phyloP scores from a whole-genome alignment of 2,888 invertebrate genomes.

The Drosophila affinis region DNA sequence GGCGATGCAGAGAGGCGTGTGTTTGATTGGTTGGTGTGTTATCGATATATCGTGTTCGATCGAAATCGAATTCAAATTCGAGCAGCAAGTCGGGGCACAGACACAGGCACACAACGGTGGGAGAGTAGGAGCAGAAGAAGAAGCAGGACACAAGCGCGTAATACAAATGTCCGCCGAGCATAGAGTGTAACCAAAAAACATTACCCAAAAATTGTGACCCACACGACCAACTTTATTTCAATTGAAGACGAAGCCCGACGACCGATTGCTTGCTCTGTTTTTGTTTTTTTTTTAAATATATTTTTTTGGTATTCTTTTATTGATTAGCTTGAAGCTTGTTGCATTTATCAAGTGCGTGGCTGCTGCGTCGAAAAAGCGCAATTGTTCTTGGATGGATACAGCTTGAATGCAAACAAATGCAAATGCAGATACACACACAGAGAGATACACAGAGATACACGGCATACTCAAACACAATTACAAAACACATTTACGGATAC shows the following conservation, averaged over 20 bases:
- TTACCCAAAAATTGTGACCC: conserved; percentile 57
- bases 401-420: conserved; percentile 22
- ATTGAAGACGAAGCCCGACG: conserved; percentile 70
- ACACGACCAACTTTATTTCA: conserved; percentile 69
- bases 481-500: conserved; percentile 17
- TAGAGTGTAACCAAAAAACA: conserved; percentile 56
- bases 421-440: conserved; percentile 25
- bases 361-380: conserved; percentile 76
- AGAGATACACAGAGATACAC: conserved; percentile 41
- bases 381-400: conserved; percentile 34
- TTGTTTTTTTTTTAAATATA: background rate
- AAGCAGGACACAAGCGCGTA: conserved; percentile 75
- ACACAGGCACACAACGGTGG: conserved; percentile 46
- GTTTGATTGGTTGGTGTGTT: conserved; percentile 37
- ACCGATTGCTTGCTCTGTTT: conserved; percentile 14
- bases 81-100: conserved; percentile 58
- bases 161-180: conserved; percentile 68
- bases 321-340: conserved; percentile 22
- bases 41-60: conserved; percentile 46
- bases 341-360: conserved; percentile 41
- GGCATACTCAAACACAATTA: conserved; percentile 26
- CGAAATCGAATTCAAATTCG: conserved; percentile 41
- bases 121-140: conserved; percentile 49
- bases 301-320: background rate
- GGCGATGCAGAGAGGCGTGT: conserved; percentile 49